These are phyloP conservation scores for Cyclargus thomasi DNA, from an alignment of 1,140 invertebrate species.

Conservation along the genomic window DNA sequence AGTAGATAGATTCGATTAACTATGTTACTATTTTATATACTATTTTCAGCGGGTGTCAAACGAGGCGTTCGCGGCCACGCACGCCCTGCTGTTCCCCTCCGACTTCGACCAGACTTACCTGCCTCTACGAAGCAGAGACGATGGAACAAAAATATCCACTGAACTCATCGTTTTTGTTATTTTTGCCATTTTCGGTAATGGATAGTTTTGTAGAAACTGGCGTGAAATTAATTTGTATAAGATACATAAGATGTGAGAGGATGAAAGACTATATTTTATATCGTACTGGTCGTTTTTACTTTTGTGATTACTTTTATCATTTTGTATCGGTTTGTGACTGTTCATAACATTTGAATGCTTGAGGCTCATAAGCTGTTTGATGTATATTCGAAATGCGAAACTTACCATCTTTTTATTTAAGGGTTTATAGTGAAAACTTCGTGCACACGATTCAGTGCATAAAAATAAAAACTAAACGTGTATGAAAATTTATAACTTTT, in stretches of 20 bases:
- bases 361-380: too few relatives aligned
- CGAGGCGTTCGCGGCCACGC: conserved; percentile 56
- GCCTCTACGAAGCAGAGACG: conserved; percentile 31
- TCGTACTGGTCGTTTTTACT: too few relatives aligned
- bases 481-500: too few relatives aligned
- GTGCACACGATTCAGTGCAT: too few relatives aligned
- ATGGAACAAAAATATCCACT: conserved; percentile 10
- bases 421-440: too few relatives aligned
- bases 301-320: too few relatives aligned
- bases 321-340: too few relatives aligned
- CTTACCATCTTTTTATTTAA: too few relatives aligned
- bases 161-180: background rate
- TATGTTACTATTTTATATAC: too few relatives aligned
- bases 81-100: conserved; percentile 50
- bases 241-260: background rate
- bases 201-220: background rate
- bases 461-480: too few relatives aligned
- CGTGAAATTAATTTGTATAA: background rate
- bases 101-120: conserved; percentile 31
- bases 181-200: conserved; percentile 2
- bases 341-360: too few relatives aligned
- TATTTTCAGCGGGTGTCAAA: conserved; percentile 57
- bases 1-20: conserved; percentile 3
- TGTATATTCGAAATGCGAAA: too few relatives aligned
- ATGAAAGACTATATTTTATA: background rate